phyloP scores from a whole-genome alignment of 1,140 invertebrate genomes.

The Drosophila saltans region DNA sequence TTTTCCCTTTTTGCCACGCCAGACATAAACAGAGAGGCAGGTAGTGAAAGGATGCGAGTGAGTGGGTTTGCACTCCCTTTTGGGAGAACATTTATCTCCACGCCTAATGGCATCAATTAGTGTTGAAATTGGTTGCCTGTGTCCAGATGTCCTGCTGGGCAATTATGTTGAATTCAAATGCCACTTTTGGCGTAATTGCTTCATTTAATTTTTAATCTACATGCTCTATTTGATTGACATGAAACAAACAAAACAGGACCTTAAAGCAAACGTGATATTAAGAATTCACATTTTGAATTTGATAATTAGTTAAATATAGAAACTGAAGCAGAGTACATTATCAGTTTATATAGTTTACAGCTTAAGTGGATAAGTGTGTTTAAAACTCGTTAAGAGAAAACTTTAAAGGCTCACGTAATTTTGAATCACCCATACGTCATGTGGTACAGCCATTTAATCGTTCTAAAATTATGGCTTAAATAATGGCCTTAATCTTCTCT shows the following conservation, averaged over 20 bases:
- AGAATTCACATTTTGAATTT: no score
- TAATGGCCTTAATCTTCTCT: no score
- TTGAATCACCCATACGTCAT: background rate
- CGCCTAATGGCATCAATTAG: slow-evolving; percentile 59
- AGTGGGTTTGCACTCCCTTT: background rate
- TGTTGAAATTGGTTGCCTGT: slow-evolving; percentile 26
- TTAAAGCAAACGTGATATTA: background rate
- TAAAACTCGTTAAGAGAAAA: no score
- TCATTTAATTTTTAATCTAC: slow-evolving; percentile 23
- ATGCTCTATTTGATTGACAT: slow-evolving; percentile 2
- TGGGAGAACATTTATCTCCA: slow-evolving; percentile 28
- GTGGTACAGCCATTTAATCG: background rate
- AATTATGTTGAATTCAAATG: slow-evolving; percentile 38
- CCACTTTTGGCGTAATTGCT: slow-evolving; percentile 9
- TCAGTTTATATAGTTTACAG: no score
- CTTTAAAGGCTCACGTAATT: no score
- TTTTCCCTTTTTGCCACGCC: slow-evolving; percentile 24
- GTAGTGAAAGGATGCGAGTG: background rate
- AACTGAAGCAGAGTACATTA: no score
- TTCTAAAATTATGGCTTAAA: no score
- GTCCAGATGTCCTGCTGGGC: slow-evolving; percentile 9
- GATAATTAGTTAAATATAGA: no score
- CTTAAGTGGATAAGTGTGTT: no score
- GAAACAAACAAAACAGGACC: background rate
- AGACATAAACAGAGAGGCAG: background rate